Evolutionary conservation across 2,113 vertebrate species (phyloP).

Genomic region (Strix aluco): DNA sequence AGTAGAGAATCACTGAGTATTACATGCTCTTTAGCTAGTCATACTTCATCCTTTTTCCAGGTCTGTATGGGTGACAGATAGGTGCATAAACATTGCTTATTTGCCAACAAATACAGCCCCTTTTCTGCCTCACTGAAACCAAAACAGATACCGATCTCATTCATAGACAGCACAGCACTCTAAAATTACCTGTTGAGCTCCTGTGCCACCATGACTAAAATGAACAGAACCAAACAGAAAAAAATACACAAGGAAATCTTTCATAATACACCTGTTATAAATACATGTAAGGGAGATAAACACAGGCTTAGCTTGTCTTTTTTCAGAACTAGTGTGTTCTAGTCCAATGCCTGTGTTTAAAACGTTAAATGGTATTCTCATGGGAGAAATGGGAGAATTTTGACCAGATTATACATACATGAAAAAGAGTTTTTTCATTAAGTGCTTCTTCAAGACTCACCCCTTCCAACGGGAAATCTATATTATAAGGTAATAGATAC

Average conservation of each 20-base stretch:
- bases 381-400: neutral
- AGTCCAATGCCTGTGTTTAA: accelerated
- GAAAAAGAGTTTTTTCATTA: neutral
- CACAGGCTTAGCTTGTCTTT: neutral
- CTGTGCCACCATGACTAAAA: neutral
- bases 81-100: neutral
- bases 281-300: neutral
- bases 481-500: neutral
- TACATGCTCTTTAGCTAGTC: neutral
- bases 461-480: neutral
- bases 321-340: neutral
- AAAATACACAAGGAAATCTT: neutral
- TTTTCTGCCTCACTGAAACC: neutral
- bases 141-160: neutral
- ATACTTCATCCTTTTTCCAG: neutral
- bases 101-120: neutral
- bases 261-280: neutral
- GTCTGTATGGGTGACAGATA: neutral
- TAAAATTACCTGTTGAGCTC: neutral
- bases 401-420: neutral
- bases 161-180: neutral
- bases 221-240: neutral
- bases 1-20: neutral
- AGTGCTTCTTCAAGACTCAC: neutral
- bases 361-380: neutral